Percentiles rank a stretch among this genome's conserved stretches.
phyloP scores from a whole-genome alignment of 2,888 invertebrate genomes.

The Tupiocoris notatus region DNA sequence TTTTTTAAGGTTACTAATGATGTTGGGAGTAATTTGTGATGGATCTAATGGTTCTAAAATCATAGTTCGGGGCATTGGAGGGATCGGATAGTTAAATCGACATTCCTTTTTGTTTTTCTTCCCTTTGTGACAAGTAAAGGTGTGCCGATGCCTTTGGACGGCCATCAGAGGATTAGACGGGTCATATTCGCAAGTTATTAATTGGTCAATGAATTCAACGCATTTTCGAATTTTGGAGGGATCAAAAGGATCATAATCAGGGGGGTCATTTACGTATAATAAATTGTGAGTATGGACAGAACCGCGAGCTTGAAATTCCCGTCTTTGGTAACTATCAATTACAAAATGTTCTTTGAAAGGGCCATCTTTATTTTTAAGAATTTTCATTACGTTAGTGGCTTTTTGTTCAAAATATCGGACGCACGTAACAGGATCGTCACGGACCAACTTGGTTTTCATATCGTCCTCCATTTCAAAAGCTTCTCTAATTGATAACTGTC shows the following conservation, averaged over 20 bases:
- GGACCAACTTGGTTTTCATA: conserved; percentile 19
- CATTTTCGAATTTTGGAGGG: background rate
- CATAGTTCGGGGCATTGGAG: conserved; percentile 21
- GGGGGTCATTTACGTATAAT: conserved; percentile 45
- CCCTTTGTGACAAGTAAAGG: conserved; percentile 35
- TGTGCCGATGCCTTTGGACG: conserved; percentile 22
- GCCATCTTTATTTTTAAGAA: conserved; percentile 40
- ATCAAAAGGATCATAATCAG: conserved; percentile 7
- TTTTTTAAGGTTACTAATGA: background rate
- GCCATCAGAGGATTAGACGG: conserved; percentile 10
- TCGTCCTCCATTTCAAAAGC: conserved; percentile 9
- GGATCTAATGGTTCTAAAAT: conserved; percentile 30
- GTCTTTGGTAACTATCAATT: conserved; percentile 22
- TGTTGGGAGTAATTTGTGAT: background rate
- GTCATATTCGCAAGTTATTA: conserved; percentile 30
- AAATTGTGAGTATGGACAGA: conserved; percentile 41
- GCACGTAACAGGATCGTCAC: conserved; percentile 33
- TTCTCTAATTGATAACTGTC: background rate
- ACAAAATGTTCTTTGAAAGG: conserved; percentile 43
- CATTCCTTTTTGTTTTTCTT: conserved; percentile 14
- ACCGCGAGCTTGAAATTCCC: conserved; percentile 47
- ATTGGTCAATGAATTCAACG: conserved; percentile 14
- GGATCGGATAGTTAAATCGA: conserved; percentile 19
- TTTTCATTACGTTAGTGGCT: conserved; percentile 27
- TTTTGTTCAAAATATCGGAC: conserved; percentile 30